phyloP scores from a whole-genome alignment of 1,140 invertebrate genomes.

The Mesaphorura yosii region DNA sequence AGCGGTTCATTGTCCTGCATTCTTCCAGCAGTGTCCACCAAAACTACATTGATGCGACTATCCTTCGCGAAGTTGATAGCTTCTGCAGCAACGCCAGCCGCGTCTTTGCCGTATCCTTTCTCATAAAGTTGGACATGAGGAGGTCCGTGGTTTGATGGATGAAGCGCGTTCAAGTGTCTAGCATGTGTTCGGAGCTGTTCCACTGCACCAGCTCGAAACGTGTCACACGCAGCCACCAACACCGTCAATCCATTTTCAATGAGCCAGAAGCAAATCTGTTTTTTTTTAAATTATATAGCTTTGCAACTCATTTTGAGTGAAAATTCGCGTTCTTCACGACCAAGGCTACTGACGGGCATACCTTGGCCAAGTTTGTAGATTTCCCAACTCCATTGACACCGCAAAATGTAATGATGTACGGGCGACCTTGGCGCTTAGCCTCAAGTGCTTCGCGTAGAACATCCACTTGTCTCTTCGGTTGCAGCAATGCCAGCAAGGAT shows the following conservation, averaged over 20 bases:
- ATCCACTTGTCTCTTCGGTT: conserved; percentile 87
- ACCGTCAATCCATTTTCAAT: conserved; percentile 95
- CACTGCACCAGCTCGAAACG: conserved; percentile 96
- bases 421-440: conserved; percentile 62
- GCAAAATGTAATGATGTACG: conserved; percentile 95
- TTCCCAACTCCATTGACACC: conserved; percentile 99
- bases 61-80: conserved; percentile 82
- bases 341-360: conserved; percentile 29
- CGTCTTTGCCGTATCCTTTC: conserved; percentile 97
- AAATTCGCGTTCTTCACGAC: too few relatives aligned
- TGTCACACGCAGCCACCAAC: conserved; percentile 97
- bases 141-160: conserved; percentile 59
- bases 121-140: conserved; percentile 91
- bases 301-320: too few relatives aligned
- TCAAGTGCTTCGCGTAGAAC: conserved; percentile 92
- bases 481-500: conserved; percentile 79
- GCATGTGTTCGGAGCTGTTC: conserved; percentile 95
- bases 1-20: conserved; percentile 99
- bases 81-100: conserved; percentile 93
- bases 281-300: conserved; percentile 17
- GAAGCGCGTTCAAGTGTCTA: conserved; percentile 83
- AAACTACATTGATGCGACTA: conserved; percentile 71
- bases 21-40: conserved; percentile 94
- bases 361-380: conserved; percentile 96
- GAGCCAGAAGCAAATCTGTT: conserved; percentile 96